Evolutionary conservation across 2,113 vertebrate species (phyloP), one percentile per base, ranked within the genome.

Genomic region (Ascaphus truei): DNA sequence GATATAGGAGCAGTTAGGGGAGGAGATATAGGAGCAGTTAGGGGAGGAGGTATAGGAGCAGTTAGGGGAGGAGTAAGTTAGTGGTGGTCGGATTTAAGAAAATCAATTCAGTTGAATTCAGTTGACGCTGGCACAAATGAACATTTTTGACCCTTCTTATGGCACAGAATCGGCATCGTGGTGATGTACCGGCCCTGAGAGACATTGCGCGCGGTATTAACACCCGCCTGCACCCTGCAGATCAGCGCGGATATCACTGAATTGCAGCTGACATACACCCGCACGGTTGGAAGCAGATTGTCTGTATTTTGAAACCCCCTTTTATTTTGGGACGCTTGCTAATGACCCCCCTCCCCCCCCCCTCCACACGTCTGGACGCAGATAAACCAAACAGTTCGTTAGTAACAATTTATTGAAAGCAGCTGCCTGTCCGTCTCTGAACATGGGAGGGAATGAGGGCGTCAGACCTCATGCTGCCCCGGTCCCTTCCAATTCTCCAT

Each of bases 311-410:
- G n/a, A n/a, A n/a, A n/a, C n/a, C n/a, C n/a, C 8, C 16, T 61
- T 30, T n/a, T 62, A 47, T 62, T 62, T 47, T 33, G 15, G 20
- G 30, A 48, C 37, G 26, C 29, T 47, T 22, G 59, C 51, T 23
- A 51, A 36, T 63, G 48, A 65, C 30, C 62, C 20, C 45, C 43
- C 15, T 10, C 22, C 10, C 23, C 5, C 48, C 48, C 10, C 13
- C 1, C 23, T 12, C 48, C 5, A 16, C 37, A n/a, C n/a, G 45
- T 41, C 34, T 65, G 50, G 33, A 64, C 39, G 62, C 50, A 64
- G 31, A 65, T 65, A 65, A 65, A 65, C 33, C 33, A 65, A 65
- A 52, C 62, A 53, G 23, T 65, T 41, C 34, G 53, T 65, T 50
- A 65, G 41, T 48, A 52, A 65, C 34, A 30, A 29, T 23, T 48